phyloP scores from a whole-genome alignment of 35 echinoderm and acorn worm species.

The Ophiothrix spiculata region DNA sequence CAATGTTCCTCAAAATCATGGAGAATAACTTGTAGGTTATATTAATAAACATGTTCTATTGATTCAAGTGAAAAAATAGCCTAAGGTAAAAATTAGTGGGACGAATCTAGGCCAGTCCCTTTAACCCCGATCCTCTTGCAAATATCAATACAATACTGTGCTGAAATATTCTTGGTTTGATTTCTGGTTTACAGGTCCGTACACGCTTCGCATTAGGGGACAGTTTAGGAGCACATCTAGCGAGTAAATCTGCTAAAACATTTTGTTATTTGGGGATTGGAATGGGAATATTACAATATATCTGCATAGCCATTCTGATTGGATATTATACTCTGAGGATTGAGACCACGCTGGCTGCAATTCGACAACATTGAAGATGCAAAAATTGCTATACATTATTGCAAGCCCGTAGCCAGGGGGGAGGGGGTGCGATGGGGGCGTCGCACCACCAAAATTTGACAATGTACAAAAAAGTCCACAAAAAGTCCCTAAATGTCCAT shows the following conservation, averaged over 20 bases:
- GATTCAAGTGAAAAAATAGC: too few species aligned
- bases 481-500: too few species aligned
- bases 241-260: slow-evolving; percentile 21
- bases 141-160: background rate
- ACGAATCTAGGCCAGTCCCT: too few species aligned
- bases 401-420: too few species aligned
- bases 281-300: slow-evolving; percentile 1
- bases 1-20: too few species aligned
- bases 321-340: background rate
- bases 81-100: too few species aligned
- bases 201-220: background rate
- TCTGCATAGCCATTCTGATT: background rate
- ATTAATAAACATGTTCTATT: too few species aligned
- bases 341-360: background rate
- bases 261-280: slow-evolving; percentile 10
- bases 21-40: too few species aligned
- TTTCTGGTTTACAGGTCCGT: slow-evolving; percentile 7
- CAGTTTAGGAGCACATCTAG: slow-evolving; percentile 22
- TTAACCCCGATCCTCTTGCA: background rate
- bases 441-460: too few species aligned
- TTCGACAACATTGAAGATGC: background rate
- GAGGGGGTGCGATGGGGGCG: too few species aligned
- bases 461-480: too few species aligned
- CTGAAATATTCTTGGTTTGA: background rate
- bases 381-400: too few species aligned